A percentile compares a stretch with the other conserved stretches of the same genome.
These are phyloP conservation scores for Silurus meridionalis DNA, from an alignment of 2,113 vertebrate species.

Conservation along the genomic window DNA sequence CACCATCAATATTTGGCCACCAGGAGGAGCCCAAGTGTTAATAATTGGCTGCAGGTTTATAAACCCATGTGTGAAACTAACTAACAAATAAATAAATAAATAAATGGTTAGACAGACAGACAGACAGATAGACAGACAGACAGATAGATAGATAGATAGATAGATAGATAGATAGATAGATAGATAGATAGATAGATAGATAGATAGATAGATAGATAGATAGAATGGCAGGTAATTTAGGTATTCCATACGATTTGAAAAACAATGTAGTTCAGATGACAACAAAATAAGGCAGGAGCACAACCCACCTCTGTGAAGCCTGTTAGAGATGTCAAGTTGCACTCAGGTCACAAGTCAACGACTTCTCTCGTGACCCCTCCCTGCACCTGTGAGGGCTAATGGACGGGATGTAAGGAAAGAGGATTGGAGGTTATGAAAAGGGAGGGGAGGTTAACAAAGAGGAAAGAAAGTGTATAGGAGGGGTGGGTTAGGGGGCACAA, in stretches of 20 bases:
- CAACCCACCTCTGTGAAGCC: background rate
- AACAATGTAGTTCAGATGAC: background rate
- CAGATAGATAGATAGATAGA: background rate
- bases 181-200: background rate
- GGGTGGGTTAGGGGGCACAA: background rate
- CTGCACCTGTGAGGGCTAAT: constrained; percentile 38
- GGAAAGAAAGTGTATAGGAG: background rate
- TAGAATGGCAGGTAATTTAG: background rate
- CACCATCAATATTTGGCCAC: constrained; percentile 56
- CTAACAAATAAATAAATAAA: background rate
- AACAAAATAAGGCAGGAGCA: background rate
- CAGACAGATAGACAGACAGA: background rate
- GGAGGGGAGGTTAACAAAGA: background rate
- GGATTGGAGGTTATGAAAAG: background rate
- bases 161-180: background rate
- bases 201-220: background rate
- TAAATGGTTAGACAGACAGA: no score
- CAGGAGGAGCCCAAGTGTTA: constrained; percentile 59
- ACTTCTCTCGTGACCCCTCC: constrained; percentile 33
- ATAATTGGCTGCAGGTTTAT: constrained; percentile 18
- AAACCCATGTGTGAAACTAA: background rate
- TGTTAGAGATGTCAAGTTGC: constrained; percentile 15
- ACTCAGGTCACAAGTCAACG: constrained; percentile 40
- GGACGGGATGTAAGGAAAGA: no score
- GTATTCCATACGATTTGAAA: background rate